Evolutionary conservation across 2,113 vertebrate species (phyloP), one percentile per base, ranked within the genome.

Genomic region (Oxyruncus cristatus): DNA sequence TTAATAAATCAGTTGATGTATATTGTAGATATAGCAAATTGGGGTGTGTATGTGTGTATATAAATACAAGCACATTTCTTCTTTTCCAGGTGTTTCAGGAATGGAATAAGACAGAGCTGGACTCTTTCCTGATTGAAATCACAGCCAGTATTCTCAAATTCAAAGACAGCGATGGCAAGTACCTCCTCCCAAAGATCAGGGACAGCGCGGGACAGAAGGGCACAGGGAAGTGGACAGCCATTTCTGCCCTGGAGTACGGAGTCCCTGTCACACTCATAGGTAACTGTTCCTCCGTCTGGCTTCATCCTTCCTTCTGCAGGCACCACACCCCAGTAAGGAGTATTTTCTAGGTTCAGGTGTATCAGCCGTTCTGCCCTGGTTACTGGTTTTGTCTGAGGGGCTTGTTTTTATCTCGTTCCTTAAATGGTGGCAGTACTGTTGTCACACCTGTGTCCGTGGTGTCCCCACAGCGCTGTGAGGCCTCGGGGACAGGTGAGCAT

Each of bases 41-140:
- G 2, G 5, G 28, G 3, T 47, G 1, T 28, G 2, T 37, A 8
- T 35, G 21, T 59, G 3, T 42, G 0, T 28, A 1, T 42, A 6
- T 58, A 35, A 26, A 7, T 10, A 24, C 18, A 4, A 55, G 47
- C 47, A 19, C 41, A 15, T 9, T 39, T 65, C 23, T 72, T 85
- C 30, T 49, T 39, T 88, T 63, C 8, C 66, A 96, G 99, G 98
- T 97, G 3, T 99, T 99, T 75, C 94, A 99, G 70, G 97, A 97
- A 4, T 99, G 99, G 99, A 99, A 99, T 97, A 99, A 99, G 97
- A 99, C 99, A 0, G 99, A 99, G 94, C 74, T 99, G 92, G 99
- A 99, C 96, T 99, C 99, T 5, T 99, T 99, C 98, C 98, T 99
- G 75, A 99, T 99, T 17, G 99, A 99, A 97, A 99, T 99, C 97